A percentile compares a stretch with the other conserved stretches of the same genome.
Evolutionary conservation across 2,888 invertebrate genomes (phyloP).

Genomic region (Euspilapteryx auroguttella): DNA sequence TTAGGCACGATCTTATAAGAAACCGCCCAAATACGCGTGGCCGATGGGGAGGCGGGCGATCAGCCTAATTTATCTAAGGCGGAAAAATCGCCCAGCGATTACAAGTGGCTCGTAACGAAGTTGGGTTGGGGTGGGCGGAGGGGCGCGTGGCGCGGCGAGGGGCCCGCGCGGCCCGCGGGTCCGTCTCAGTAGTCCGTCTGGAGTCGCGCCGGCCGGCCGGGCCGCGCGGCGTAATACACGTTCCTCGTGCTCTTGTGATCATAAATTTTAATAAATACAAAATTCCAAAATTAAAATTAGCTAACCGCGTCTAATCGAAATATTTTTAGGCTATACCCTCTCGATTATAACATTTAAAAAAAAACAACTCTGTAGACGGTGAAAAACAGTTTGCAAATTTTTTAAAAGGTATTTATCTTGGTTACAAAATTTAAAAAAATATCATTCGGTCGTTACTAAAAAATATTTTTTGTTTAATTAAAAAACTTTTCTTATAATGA

Average conservation of each 20-base stretch:
- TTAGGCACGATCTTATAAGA: no score
- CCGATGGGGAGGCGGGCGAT: constrained; percentile 28
- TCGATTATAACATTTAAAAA: constrained; percentile 39
- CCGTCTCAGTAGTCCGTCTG: constrained; percentile 59
- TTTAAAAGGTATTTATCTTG: constrained; percentile 58
- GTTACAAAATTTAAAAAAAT: constrained; percentile 51
- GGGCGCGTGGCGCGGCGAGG: constrained; percentile 12
- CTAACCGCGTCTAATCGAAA: constrained; percentile 48
- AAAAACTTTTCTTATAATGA: constrained; percentile 47
- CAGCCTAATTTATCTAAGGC: constrained; percentile 61
- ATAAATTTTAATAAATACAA: constrained; percentile 45
- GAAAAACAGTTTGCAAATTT: constrained; percentile 51
- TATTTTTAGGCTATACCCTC: constrained; percentile 50
- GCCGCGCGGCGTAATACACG: constrained; percentile 57
- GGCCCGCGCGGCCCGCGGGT: constrained; percentile 27
- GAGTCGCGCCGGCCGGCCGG: constrained; percentile 59
- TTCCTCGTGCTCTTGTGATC: constrained; percentile 63
- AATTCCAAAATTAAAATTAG: constrained; percentile 21
- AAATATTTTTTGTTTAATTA: constrained; percentile 42
- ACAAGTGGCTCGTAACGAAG: constrained; percentile 62
- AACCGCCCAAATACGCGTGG: no score
- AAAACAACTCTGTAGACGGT: constrained; percentile 43
- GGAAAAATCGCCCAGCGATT: constrained; percentile 59
- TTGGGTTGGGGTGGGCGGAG: constrained; percentile 20
- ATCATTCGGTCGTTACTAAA: constrained; percentile 44